These are phyloP conservation scores for Peromyscus nudipes DNA, from an alignment of 2,797 vertebrate species.

Conservation along the genomic window DNA sequence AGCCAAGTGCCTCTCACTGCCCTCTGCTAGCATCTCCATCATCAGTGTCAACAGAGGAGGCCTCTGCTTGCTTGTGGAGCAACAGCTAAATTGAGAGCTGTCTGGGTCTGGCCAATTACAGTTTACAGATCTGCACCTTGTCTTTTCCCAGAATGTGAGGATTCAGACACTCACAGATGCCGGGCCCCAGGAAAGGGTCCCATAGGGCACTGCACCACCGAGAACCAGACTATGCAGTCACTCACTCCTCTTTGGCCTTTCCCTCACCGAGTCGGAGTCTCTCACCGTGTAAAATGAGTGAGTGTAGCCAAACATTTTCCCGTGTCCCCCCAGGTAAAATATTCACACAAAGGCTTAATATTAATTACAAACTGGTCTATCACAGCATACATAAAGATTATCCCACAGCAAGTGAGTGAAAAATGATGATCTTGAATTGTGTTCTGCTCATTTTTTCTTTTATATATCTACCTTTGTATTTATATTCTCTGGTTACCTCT, in stretches of 20 bases:
- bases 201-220: background rate
- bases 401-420: background rate
- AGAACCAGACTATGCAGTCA: background rate
- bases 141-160: background rate
- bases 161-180: background rate
- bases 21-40: constrained; percentile 79
- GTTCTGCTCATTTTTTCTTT: background rate
- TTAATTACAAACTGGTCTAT: no score
- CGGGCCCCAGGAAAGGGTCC: background rate
- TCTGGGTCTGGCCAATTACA: constrained; percentile 78
- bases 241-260: background rate
- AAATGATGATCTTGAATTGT: background rate
- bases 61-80: constrained; percentile 45
- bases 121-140: constrained; percentile 67
- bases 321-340: no score
- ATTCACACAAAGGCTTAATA: no score
- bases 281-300: background rate
- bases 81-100: constrained; percentile 65
- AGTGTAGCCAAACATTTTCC: no score
- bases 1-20: constrained; percentile 63
- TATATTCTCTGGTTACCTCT: background rate
- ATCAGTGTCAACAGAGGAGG: constrained; percentile 77
- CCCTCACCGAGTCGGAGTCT: background rate
- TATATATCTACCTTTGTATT: background rate
- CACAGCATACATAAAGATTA: no score